Evolutionary conservation across 2,797 vertebrate genomes (phyloP), one percentile per base, ranked within the genome.

Genomic region (Eremophila alpestris): DNA sequence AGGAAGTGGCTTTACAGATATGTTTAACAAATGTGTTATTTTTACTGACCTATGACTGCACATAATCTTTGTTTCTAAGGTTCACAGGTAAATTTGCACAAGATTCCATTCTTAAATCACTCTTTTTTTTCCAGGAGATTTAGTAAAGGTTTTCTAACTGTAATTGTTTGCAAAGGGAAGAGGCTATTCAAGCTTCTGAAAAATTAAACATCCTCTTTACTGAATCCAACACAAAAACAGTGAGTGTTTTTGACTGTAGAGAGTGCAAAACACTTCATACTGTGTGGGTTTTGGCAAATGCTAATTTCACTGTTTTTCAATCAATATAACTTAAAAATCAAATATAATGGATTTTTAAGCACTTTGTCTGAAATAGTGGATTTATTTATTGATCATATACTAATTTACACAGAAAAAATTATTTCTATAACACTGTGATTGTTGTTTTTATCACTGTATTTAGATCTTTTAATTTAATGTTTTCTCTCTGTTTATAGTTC

Each of bases 191-290:
- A 73, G 13, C 21, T 77, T 86, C 27, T 83, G 36, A 34, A 83
- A 60, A 70, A 49, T 43, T 38, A 71, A 17, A 10, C 7, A 16
- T 74, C 21, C 9, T 26, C 17, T 80, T 82, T 82, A 12, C 16
- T 48, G 67, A 51, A 49, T 60, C 27, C 22, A 70, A 0, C 1
- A 13, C 0, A 0, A 77, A 77, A 81, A 0, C 8, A 30, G 16
- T 24, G 16, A 21, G 21, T 75, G 63, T 88, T 43, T 92, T 27
- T 3, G 1, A 29, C 24, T 27, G 4, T 24, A 49, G 29, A n/a
- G 14, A 56, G 34, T 41, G n/a, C 38, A 73, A 67, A 69, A 43
- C 30, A 43, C 23, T 55, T 91, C 14, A 30, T 59, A n/a, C 11
- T 68, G 13, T 46, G 12, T 76, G 11, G 3, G 4, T 76, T 73